Conservation (phyloP, 2,113 vertebrate species). For the Neoarius graeffei region DNA sequence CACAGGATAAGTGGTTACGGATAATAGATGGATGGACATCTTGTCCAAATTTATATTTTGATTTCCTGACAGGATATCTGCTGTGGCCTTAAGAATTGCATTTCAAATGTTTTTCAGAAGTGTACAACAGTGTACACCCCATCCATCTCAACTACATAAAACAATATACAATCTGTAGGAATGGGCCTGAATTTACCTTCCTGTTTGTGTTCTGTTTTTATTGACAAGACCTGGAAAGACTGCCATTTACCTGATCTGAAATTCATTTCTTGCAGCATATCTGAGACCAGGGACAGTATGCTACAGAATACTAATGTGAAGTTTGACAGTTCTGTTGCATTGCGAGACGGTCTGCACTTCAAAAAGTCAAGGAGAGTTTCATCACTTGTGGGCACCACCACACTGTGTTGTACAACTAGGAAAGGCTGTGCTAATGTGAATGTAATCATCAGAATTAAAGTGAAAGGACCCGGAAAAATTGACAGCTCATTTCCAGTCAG, state of each 20-base stretch:
- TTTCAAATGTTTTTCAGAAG: not conserved
- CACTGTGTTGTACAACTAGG: not conserved
- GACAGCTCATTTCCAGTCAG: conserved; percentile 6
- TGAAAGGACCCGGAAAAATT: not conserved
- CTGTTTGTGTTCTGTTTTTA: conserved; percentile 4
- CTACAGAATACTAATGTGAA: conserved; percentile 33
- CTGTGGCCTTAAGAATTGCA: not conserved
- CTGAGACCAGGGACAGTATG: not conserved
- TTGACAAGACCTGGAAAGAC: not conserved
- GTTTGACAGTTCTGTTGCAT: conserved; percentile 20
- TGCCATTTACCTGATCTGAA: conserved; percentile 7
- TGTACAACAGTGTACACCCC: not conserved
- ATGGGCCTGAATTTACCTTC: not conserved
- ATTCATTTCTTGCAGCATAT: conserved; percentile 25
- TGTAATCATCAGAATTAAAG: not conserved
- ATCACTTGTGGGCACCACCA: conserved; percentile 26
- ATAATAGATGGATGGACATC: not conserved
- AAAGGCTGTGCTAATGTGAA: not conserved
- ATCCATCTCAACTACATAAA: not conserved
- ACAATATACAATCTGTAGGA: not conserved
- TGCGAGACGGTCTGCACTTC: not conserved
- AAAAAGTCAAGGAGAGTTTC: conserved; percentile 14
- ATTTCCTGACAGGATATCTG: not conserved
- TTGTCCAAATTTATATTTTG: not conserved
- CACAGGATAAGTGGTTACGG: too few species aligned